Evolutionary conservation across 2,888 invertebrate genomes (phyloP).

Genomic region (Eupithecia dodoneata): DNA sequence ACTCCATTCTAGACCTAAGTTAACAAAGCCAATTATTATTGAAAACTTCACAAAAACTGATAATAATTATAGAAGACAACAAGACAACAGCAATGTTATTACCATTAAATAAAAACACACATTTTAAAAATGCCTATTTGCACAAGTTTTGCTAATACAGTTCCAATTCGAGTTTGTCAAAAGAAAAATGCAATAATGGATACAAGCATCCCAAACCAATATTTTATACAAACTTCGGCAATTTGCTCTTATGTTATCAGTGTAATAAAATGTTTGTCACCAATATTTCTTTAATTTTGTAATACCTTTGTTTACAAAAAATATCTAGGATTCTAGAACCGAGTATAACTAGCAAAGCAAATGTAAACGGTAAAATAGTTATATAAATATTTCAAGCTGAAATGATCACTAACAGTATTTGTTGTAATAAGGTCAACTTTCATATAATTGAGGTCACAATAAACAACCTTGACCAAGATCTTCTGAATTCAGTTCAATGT

Average conservation of each 20-base stretch:
- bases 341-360: background rate
- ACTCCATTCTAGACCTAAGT: background rate
- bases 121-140: background rate
- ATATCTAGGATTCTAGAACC: background rate
- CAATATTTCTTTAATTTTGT: background rate
- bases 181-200: background rate
- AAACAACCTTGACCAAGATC: slow-evolving; percentile 32
- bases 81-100: background rate
- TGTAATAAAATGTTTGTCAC: background rate
- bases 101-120: background rate
- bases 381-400: background rate
- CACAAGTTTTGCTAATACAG: background rate
- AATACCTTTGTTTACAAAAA: background rate
- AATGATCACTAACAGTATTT: slow-evolving; percentile 6
- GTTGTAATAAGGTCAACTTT: slow-evolving; percentile 18
- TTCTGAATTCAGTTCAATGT: slow-evolving; percentile 18
- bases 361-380: background rate
- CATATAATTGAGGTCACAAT: slow-evolving; percentile 20
- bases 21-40: background rate
- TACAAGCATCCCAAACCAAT: background rate
- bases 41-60: background rate
- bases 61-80: background rate
- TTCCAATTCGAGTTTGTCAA: background rate
- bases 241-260: background rate
- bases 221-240: background rate